A percentile compares a stretch with the other conserved stretches of the same genome.
phyloP scores from a whole-genome alignment of 2,113 vertebrate species.

The Zootoca vivipara region DNA sequence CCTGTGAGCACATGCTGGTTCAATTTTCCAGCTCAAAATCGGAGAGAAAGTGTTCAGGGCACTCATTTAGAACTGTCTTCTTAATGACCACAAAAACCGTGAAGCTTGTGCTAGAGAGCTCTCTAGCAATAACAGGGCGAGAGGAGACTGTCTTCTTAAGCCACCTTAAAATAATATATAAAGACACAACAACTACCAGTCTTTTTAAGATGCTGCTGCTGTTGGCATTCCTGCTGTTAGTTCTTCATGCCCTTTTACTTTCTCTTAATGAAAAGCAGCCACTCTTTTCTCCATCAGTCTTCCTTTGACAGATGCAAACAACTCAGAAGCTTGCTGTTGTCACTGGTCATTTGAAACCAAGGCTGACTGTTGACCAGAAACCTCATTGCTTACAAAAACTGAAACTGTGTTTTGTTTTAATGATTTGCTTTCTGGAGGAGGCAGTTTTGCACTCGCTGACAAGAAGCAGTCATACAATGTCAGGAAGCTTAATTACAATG shows the following conservation, averaged over 20 bases:
- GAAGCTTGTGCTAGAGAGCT: slow-evolving; percentile 5
- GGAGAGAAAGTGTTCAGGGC: slow-evolving; percentile 30
- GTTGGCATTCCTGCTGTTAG: neutral
- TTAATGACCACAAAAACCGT: neutral
- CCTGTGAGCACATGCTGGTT: slow-evolving; percentile 48
- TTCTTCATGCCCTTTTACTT: neutral
- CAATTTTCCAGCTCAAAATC: slow-evolving; percentile 66
- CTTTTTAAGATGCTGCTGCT: neutral
- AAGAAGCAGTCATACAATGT: slow-evolving; percentile 52
- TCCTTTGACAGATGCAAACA: neutral
- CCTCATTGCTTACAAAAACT: neutral
- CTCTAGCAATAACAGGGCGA: neutral
- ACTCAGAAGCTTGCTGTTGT: neutral
- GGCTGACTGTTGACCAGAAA: slow-evolving; percentile 13
- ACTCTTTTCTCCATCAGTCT: slow-evolving; percentile 1
- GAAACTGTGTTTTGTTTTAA: slow-evolving; percentile 45
- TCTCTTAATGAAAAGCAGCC: neutral
- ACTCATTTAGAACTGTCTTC: slow-evolving; percentile 41
- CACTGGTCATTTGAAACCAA: slow-evolving; percentile 10
- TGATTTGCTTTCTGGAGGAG: slow-evolving; percentile 50
- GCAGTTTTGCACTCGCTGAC: slow-evolving; percentile 40
- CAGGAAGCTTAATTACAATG: slow-evolving; percentile 47
- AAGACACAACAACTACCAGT: neutral
- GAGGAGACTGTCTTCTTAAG: too few species aligned
- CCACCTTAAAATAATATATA: too few species aligned